Evolutionary conservation across 2,888 invertebrate species (phyloP).

Genomic region (Brenthis hecate): DNA sequence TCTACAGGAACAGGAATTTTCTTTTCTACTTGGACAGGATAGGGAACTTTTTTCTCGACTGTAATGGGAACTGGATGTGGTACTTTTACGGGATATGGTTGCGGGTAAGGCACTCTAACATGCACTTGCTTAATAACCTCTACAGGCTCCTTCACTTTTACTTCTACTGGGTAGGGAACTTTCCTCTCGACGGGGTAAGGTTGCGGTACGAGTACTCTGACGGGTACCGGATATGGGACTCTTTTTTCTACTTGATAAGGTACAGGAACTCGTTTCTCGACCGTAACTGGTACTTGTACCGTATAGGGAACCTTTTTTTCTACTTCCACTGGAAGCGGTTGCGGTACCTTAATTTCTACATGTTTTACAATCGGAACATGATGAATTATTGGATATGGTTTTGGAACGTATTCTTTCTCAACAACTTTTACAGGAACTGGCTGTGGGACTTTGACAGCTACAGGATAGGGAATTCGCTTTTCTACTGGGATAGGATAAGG

Average conservation of each 20-base stretch:
- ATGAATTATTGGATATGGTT: slow-evolving; percentile 73
- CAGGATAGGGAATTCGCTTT: slow-evolving; percentile 73
- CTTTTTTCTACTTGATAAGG: slow-evolving; percentile 70
- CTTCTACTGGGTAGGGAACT: slow-evolving; percentile 77
- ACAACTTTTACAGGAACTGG: slow-evolving; percentile 78
- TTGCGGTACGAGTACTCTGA: slow-evolving; percentile 70
- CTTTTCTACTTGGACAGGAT: slow-evolving; percentile 76
- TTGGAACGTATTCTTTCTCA: slow-evolving; percentile 75
- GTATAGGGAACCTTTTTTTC: slow-evolving; percentile 73
- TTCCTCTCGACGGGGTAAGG: slow-evolving; percentile 80
- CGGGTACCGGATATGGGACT: slow-evolving; percentile 56
- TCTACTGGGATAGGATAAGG: slow-evolving; percentile 74
- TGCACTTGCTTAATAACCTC: slow-evolving; percentile 73
- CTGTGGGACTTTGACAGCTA: slow-evolving; percentile 71
- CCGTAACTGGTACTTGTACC: slow-evolving; percentile 57
- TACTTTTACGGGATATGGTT: slow-evolving; percentile 80
- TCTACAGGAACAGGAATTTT: slow-evolving; percentile 68
- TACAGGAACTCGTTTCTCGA: slow-evolving; percentile 59
- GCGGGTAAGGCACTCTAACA: slow-evolving; percentile 66
- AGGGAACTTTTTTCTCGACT: slow-evolving; percentile 73
- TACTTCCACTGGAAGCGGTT: slow-evolving; percentile 64
- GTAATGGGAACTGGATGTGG: slow-evolving; percentile 78
- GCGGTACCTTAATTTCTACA: slow-evolving; percentile 71
- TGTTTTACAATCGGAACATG: slow-evolving; percentile 70
- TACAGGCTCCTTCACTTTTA: slow-evolving; percentile 71